Percentiles rank a stretch among this genome's conserved stretches.
phyloP scores from a whole-genome alignment of 2,888 invertebrate species.

The Exephanes ischioxanthus region DNA sequence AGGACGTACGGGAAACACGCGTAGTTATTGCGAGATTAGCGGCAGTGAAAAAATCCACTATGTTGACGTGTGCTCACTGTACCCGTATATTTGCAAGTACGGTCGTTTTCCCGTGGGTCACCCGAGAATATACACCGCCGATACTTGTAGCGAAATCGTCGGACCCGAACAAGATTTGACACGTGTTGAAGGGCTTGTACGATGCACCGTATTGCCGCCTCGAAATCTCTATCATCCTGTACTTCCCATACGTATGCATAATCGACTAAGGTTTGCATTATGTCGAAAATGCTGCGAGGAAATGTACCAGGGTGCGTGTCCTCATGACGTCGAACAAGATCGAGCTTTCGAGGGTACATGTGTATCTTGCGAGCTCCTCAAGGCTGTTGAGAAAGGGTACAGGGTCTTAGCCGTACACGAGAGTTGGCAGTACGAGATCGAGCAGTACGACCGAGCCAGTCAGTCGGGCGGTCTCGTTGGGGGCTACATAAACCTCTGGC shows the following conservation, averaged over 20 bases:
- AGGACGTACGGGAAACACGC: background rate
- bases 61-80: too few relatives aligned
- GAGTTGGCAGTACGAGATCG: slow-evolving; percentile 73
- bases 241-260: background rate
- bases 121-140: slow-evolving; percentile 67
- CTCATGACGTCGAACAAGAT: slow-evolving; percentile 51
- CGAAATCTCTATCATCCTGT: slow-evolving; percentile 17
- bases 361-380: slow-evolving; percentile 75
- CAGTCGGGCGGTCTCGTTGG: slow-evolving; percentile 69
- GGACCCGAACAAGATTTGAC: background rate
- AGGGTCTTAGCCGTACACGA: slow-evolving; percentile 72
- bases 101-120: slow-evolving; percentile 71
- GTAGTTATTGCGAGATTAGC: background rate
- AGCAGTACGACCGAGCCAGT: slow-evolving; percentile 58
- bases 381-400: slow-evolving; percentile 43
- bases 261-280: background rate
- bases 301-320: slow-evolving; percentile 64
- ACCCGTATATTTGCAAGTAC: too few relatives aligned
- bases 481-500: slow-evolving; percentile 73
- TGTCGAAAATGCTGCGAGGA: background rate
- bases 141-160: slow-evolving; percentile 10
- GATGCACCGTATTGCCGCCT: slow-evolving; percentile 13
- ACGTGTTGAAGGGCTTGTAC: background rate
- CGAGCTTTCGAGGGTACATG: slow-evolving; percentile 64
- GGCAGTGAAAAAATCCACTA: too few relatives aligned